Evolutionary conservation across 2,888 invertebrate genomes (phyloP).

Genomic region (Frankliniella fusca): DNA sequence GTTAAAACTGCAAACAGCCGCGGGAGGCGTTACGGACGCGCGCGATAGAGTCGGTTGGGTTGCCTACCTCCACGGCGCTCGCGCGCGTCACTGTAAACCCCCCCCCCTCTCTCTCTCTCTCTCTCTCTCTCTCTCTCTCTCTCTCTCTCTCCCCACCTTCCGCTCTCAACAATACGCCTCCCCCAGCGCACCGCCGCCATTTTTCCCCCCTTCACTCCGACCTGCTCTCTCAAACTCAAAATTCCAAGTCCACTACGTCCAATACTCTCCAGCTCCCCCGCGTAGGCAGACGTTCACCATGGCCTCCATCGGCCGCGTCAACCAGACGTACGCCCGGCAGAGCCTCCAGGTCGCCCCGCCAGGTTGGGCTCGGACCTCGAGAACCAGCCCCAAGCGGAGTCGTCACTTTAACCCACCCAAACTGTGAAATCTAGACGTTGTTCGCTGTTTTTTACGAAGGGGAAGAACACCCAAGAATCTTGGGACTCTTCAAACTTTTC

Average conservation of each 20-base stretch:
- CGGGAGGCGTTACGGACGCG: background rate
- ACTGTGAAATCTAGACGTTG: too few species aligned
- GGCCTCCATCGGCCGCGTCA: slow-evolving; percentile 3
- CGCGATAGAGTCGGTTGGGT: background rate
- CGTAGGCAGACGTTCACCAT: background rate
- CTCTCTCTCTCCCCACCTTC: background rate
- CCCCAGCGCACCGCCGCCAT: background rate
- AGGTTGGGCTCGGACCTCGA: background rate
- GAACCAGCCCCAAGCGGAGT: background rate
- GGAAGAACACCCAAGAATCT: too few species aligned
- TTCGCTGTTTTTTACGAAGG: too few species aligned
- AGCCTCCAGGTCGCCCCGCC: background rate
- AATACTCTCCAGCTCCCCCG: too few species aligned
- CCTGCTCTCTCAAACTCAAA: background rate
- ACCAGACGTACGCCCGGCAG: slow-evolving; percentile 3
- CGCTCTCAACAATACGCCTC: background rate
- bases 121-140: background rate
- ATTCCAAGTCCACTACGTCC: too few species aligned
- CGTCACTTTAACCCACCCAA: background rate
- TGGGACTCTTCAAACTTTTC: too few species aligned
- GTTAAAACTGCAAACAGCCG: too few species aligned
- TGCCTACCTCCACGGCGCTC: background rate
- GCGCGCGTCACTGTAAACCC: background rate
- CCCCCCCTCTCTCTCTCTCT: background rate
- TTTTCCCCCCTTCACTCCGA: background rate